These are phyloP conservation scores for Kryphioiulus occultus DNA, from an alignment of 2,888 invertebrate genomes.

Conservation along the genomic window DNA sequence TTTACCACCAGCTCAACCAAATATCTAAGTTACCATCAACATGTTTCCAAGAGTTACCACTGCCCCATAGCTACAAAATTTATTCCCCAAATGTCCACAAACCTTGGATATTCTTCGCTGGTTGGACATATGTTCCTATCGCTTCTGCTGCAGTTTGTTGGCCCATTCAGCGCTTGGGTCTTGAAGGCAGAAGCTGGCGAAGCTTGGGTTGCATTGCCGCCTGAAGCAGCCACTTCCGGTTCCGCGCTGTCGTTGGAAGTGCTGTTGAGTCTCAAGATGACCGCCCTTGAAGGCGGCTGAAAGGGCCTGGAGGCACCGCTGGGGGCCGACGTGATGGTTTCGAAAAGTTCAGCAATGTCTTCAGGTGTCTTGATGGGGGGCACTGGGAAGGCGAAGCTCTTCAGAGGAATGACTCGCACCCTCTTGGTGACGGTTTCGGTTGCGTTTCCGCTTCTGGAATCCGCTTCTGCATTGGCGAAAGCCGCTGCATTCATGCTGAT, in stretches of 20 bases:
- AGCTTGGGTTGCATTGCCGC: not conserved
- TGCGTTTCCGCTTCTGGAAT: not conserved
- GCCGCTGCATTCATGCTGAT: not conserved
- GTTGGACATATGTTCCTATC: slow-evolving; percentile 50
- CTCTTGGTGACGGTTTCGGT: not conserved
- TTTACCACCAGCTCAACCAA: no score
- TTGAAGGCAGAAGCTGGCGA: not conserved
- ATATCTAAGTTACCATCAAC: no score
- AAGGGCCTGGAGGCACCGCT: slow-evolving; percentile 8
- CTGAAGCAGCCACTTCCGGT: not conserved
- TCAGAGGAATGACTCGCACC: not conserved
- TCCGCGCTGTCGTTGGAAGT: not conserved
- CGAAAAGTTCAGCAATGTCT: slow-evolving; percentile 45
- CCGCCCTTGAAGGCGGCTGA: slow-evolving; percentile 36
- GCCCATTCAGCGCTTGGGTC: slow-evolving; percentile 29
- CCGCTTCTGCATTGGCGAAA: not conserved
- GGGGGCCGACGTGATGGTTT: slow-evolving; percentile 8
- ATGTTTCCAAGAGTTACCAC: no score
- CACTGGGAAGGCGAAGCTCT: slow-evolving; percentile 37
- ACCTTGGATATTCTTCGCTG: slow-evolving; percentile 51
- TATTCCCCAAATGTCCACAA: no score
- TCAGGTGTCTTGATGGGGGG: slow-evolving; percentile 18
- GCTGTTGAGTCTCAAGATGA: slow-evolving; percentile 14
- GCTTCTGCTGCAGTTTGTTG: slow-evolving; percentile 44
- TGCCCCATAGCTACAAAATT: no score